Conservation (phyloP, 2,113 vertebrate species). For the Probosciger aterrimus region DNA sequence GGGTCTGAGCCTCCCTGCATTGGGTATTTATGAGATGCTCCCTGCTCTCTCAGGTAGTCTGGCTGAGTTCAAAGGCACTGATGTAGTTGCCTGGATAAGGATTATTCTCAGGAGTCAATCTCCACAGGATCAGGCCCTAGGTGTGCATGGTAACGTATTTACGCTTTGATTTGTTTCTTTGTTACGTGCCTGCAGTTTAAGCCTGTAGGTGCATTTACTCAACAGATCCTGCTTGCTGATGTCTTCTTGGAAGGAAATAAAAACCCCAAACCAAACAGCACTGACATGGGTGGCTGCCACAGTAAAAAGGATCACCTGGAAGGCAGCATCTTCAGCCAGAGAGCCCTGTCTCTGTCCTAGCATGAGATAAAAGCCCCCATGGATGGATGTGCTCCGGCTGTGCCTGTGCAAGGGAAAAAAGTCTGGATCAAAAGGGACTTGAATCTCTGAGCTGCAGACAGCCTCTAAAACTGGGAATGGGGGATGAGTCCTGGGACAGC, state of each 20-base stretch:
- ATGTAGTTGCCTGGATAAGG: not conserved
- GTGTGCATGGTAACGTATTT: slow-evolving; percentile 2
- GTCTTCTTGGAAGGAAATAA: not conserved
- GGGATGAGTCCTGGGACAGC: not conserved
- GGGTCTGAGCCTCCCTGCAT: not conserved
- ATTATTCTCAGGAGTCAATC: not conserved
- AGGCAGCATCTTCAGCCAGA: not conserved
- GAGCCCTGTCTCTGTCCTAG: not conserved
- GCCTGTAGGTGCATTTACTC: not conserved
- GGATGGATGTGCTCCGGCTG: not conserved
- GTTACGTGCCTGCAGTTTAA: not conserved
- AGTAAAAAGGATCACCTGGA: not conserved
- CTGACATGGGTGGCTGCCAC: not conserved
- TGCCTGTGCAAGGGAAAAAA: not conserved
- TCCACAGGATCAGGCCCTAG: slow-evolving; percentile 14
- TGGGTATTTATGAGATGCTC: slow-evolving; percentile 17
- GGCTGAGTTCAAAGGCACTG: slow-evolving; percentile 49
- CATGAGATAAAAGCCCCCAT: not conserved
- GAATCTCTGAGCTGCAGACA: not conserved
- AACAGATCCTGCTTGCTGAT: not conserved
- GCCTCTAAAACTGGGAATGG: not conserved
- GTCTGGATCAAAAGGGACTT: not conserved
- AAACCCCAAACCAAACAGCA: rapidly evolving
- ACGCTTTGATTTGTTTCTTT: slow-evolving; percentile 11
- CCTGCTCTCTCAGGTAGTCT: not conserved